Percentiles rank a stretch among this genome's conserved stretches.
Conservation (phyloP, 1,140 invertebrate species). For the Lutraria rhynchaena region DNA sequence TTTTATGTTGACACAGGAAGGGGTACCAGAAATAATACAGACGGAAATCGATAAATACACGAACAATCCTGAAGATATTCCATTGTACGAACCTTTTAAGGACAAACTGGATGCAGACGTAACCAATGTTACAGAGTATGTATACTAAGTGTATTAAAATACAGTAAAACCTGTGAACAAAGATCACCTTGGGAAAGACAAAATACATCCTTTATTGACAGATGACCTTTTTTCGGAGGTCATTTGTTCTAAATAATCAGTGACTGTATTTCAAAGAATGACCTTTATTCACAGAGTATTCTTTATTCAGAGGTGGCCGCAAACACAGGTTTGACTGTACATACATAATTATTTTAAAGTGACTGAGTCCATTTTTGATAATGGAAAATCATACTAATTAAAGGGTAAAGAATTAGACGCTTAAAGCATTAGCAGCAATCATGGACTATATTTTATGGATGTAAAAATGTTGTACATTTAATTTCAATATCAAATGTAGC, state of each 20-base stretch:
- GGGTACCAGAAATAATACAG: conserved; percentile 9
- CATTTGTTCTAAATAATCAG: no score
- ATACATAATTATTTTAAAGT: neutral
- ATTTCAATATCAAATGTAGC: no score
- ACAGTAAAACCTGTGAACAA: no score
- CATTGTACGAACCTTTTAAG: conserved; percentile 36
- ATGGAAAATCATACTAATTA: neutral
- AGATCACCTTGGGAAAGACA: no score
- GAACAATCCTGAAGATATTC: conserved; percentile 6
- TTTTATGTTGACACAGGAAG: no score
- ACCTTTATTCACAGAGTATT: no score
- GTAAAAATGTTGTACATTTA: neutral
- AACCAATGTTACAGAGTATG: neutral
- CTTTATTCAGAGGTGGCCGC: no score
- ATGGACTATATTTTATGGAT: neutral
- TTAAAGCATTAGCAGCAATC: neutral
- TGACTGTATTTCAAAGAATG: no score
- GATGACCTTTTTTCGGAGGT: no score
- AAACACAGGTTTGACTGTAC: no score
- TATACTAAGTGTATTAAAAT: neutral
- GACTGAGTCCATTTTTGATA: neutral
- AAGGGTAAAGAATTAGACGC: no score
- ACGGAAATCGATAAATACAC: neutral
- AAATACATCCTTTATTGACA: no score
- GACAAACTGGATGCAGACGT: neutral